phyloP scores from a whole-genome alignment of 2,797 vertebrate species.

The Delichon dasypus region DNA sequence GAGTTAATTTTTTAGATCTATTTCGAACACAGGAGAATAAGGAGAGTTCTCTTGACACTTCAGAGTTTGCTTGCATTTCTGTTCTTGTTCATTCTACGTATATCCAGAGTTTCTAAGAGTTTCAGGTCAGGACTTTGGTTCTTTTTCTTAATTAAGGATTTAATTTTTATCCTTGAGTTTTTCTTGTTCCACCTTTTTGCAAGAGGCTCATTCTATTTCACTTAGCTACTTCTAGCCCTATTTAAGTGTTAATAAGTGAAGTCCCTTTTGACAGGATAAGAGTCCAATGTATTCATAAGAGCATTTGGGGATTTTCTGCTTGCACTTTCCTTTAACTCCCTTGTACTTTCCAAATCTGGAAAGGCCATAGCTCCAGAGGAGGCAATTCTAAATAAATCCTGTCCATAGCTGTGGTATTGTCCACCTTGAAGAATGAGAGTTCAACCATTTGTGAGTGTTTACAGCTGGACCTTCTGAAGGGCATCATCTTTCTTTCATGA shows the following conservation, averaged over 20 bases:
- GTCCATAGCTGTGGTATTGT: not conserved
- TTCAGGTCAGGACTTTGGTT: not conserved
- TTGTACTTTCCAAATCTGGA: not conserved
- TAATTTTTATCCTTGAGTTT: not conserved
- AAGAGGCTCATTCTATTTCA: not conserved
- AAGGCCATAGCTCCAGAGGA: not conserved
- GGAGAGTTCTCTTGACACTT: not conserved
- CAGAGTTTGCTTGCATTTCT: not conserved
- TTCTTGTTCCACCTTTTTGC: not conserved
- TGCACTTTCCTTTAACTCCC: not conserved
- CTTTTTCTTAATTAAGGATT: not conserved
- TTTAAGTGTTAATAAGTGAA: not conserved
- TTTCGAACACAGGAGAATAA: not conserved
- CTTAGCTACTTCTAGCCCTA: not conserved
- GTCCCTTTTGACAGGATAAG: not conserved
- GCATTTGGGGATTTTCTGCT: not conserved
- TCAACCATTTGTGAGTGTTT: not conserved
- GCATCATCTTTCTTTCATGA: not conserved
- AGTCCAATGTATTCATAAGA: not conserved
- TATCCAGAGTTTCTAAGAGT: not conserved
- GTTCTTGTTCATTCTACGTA: not conserved
- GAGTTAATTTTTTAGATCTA: not conserved
- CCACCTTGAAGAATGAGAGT: not conserved
- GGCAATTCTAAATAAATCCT: not conserved
- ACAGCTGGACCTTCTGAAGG: not conserved